These are phyloP conservation scores for Catocala nupta DNA, from an alignment of 2,888 invertebrate genomes.

Conservation along the genomic window DNA sequence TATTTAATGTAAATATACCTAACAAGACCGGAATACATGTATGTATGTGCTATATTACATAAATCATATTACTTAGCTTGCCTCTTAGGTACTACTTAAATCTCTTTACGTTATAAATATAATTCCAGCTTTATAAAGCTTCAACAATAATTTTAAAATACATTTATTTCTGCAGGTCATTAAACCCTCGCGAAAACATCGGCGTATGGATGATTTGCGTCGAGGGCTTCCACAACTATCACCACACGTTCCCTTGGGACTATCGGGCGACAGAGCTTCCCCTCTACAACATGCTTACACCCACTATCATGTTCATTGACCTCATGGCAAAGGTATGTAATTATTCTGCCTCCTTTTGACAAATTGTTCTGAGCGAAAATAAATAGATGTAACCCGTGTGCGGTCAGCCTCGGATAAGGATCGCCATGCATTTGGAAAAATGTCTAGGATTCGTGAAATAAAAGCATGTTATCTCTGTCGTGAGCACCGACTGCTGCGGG, in stretches of 20 bases:
- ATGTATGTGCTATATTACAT: too few species aligned
- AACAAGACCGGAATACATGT: too few species aligned
- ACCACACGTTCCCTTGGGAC: slow-evolving; percentile 71
- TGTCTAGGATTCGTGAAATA: background rate
- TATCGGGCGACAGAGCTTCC: slow-evolving; percentile 91
- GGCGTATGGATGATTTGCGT: slow-evolving; percentile 90
- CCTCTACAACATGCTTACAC: slow-evolving; percentile 88
- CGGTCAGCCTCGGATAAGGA: slow-evolving; percentile 25
- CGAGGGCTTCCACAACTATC: slow-evolving; percentile 96
- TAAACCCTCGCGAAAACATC: slow-evolving; percentile 91
- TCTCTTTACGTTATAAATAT: too few species aligned
- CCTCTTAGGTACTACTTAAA: too few species aligned
- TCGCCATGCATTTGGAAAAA: slow-evolving; percentile 19
- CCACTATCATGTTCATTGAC: slow-evolving; percentile 91
- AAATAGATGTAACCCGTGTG: slow-evolving; percentile 14
- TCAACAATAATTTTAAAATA: too few species aligned
- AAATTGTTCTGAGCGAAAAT: background rate
- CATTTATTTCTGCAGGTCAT: slow-evolving; percentile 67
- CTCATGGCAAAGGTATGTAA: slow-evolving; percentile 88
- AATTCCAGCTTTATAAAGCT: too few species aligned
- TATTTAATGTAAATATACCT: too few species aligned
- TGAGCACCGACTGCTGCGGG: too few species aligned
- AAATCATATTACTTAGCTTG: too few species aligned
- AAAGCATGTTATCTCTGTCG: too few species aligned
- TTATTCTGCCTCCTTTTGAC: slow-evolving; percentile 19